Percentiles rank a stretch among this genome's conserved stretches.
Evolutionary conservation across 2,797 vertebrate genomes (phyloP).

Genomic region (Bucorvus abyssinicus): DNA sequence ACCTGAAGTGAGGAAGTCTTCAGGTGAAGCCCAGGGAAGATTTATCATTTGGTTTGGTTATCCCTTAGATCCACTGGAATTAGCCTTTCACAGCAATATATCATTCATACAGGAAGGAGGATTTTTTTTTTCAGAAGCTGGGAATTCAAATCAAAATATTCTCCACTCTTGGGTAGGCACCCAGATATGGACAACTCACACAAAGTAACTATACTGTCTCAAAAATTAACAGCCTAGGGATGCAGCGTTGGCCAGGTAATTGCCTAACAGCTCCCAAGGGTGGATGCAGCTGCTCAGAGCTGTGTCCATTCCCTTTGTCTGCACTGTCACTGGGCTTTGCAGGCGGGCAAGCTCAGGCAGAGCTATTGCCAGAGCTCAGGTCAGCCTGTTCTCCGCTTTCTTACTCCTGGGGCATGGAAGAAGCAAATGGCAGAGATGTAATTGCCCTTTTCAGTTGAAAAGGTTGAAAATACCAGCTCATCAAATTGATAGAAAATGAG

Average conservation of each 20-base stretch:
- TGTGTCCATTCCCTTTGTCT: background rate
- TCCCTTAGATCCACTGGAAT: background rate
- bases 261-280: background rate
- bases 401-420: background rate
- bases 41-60: background rate
- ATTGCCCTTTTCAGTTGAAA: background rate
- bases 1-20: background rate
- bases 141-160: background rate
- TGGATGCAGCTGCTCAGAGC: background rate
- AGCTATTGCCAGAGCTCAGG: background rate
- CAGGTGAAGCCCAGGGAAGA: background rate
- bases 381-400: background rate
- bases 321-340: fast-evolving
- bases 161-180: background rate
- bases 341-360: background rate
- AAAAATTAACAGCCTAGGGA: background rate
- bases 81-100: background rate
- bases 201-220: background rate
- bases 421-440: background rate
- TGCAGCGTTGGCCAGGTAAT: background rate
- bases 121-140: background rate
- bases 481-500: background rate
- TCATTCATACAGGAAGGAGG: background rate
- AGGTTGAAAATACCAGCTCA: background rate
- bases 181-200: background rate